A percentile compares a stretch with the other conserved stretches of the same genome.
Evolutionary conservation across 2,113 vertebrate species (phyloP).

Genomic region (Agelaius tricolor): DNA sequence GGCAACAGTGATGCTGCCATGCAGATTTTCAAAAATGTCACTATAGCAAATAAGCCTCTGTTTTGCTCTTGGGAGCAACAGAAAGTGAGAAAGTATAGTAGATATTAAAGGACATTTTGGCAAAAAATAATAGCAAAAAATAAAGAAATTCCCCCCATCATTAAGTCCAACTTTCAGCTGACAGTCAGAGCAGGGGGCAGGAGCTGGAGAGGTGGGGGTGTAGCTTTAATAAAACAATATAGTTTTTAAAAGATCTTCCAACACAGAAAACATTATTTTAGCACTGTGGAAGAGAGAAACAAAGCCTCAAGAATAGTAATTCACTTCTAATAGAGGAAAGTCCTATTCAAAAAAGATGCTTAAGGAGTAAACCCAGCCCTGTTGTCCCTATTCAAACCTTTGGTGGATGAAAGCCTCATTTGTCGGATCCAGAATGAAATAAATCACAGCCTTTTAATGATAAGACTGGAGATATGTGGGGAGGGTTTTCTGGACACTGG

Average conservation of each 20-base stretch:
- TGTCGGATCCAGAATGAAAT: neutral
- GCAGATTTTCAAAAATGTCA: slow-evolving; percentile 62
- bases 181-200: neutral
- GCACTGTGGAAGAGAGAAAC: neutral
- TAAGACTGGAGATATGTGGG: accelerated
- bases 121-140: neutral
- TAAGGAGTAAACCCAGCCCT: neutral
- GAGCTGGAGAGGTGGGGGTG: neutral
- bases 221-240: neutral
- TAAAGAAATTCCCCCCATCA: neutral
- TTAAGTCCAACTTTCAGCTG: neutral
- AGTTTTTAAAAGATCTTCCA: neutral
- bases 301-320: neutral
- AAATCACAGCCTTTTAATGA: neutral
- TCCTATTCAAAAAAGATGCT: neutral
- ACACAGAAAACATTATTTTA: neutral
- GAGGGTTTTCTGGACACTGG: neutral
- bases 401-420: neutral
- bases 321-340: neutral
- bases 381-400: neutral
- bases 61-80: slow-evolving; percentile 31
- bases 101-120: neutral
- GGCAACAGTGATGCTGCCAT: slow-evolving; percentile 56
- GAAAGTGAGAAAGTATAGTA: slow-evolving; percentile 5
- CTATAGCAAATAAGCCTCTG: slow-evolving; percentile 55